These are phyloP conservation scores for Hyla sarda DNA, from an alignment of 2,113 vertebrate genomes.

Conservation along the genomic window DNA sequence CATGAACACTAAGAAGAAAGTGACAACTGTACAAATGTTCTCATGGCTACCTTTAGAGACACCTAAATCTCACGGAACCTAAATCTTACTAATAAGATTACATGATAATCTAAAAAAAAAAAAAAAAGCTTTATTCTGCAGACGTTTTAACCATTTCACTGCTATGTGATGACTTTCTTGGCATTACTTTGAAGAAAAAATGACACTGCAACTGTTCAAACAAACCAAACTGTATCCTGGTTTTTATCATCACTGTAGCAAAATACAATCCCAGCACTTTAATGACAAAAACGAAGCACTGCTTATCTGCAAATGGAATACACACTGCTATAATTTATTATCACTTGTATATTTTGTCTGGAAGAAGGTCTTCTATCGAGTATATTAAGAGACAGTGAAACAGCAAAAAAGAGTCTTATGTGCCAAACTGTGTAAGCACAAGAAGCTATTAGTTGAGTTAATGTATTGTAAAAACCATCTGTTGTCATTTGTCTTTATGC, in stretches of 20 bases:
- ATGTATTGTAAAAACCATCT: constrained; percentile 28
- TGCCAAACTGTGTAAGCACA: constrained; percentile 38
- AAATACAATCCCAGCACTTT: constrained; percentile 39
- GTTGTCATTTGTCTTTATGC: constrained; percentile 35
- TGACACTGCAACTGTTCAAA: not conserved
- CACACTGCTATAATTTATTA: not conserved
- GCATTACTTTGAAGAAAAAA: not conserved
- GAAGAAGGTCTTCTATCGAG: not conserved
- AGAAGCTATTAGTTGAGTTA: constrained; percentile 28
- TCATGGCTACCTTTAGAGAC: no score
- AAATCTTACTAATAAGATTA: not conserved
- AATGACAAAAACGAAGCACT: not conserved
- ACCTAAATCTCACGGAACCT: no score
- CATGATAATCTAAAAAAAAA: not conserved
- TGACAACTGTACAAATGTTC: no score
- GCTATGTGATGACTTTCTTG: not conserved
- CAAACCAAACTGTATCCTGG: not conserved
- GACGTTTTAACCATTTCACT: not conserved
- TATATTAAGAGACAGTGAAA: constrained; percentile 1
- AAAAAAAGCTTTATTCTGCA: no score
- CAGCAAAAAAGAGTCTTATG: not conserved
- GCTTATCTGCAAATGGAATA: not conserved
- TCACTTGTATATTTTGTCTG: not conserved
- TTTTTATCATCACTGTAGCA: constrained; percentile 1
- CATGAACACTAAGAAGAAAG: no score